phyloP scores from a whole-genome alignment of 2,888 invertebrate species.

The Helicoverpa assulta region DNA sequence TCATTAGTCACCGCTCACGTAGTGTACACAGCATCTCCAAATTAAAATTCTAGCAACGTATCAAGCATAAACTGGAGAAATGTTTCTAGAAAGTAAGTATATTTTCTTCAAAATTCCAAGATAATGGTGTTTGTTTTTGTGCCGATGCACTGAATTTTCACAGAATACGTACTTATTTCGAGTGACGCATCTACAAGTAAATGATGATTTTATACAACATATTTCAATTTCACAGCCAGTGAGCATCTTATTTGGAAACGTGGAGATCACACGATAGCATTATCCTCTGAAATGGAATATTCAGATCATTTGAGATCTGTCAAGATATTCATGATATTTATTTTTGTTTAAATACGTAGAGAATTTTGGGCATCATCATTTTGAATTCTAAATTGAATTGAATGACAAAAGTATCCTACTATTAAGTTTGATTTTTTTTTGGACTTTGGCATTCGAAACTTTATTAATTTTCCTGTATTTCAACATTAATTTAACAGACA shows the following conservation, averaged over 20 bases:
- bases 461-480: too few relatives aligned
- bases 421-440: too few relatives aligned
- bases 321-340: constrained; percentile 5
- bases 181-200: constrained; percentile 6
- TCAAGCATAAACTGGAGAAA: neutral
- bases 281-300: constrained; percentile 32
- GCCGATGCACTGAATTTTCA: neutral
- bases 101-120: neutral
- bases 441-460: too few relatives aligned
- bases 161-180: neutral
- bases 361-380: too few relatives aligned
- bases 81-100: neutral
- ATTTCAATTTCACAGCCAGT: constrained; percentile 58
- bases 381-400: too few relatives aligned
- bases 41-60: constrained; percentile 20
- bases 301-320: constrained; percentile 31
- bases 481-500: too few relatives aligned
- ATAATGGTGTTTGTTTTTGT: neutral
- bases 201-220: constrained; percentile 28
- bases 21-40: constrained; percentile 7
- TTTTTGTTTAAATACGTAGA: constrained; percentile 29
- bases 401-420: too few relatives aligned
- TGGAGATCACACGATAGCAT: constrained; percentile 12
- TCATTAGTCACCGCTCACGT: constrained; percentile 25
- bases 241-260: constrained; percentile 45